Evolutionary conservation across 2,888 invertebrate genomes (phyloP).

Genomic region (Noctua janthina): DNA sequence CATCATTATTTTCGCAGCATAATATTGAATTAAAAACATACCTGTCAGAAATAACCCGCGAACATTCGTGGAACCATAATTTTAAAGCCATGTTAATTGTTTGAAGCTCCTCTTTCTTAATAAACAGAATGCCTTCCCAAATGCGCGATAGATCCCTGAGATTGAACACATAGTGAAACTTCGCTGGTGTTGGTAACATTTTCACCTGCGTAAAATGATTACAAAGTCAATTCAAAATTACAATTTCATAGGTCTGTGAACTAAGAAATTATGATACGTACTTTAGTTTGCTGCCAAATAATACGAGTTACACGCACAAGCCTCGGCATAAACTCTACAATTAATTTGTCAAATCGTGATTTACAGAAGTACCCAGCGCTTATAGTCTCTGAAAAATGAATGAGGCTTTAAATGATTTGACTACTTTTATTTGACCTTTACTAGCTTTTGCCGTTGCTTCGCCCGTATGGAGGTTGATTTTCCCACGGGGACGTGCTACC

Average conservation of each 20-base stretch:
- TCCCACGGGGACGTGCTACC: not conserved
- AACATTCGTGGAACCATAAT: conserved; percentile 96
- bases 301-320: conserved; percentile 95
- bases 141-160: conserved; percentile 96
- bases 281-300: conserved; percentile 96
- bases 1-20: too few species aligned
- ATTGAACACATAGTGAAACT: conserved; percentile 98
- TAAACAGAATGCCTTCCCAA: conserved; percentile 97
- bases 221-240: not conserved
- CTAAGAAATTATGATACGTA: conserved; percentile 58
- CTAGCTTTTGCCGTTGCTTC: not conserved
- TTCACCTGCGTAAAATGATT: conserved; percentile 88
- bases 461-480: not conserved
- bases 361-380: conserved; percentile 95
- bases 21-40: conserved; percentile 67
- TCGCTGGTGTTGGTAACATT: conserved; percentile 97
- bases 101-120: conserved; percentile 92
- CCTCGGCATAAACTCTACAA: conserved; percentile 93
- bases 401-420: not conserved
- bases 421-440: not conserved
- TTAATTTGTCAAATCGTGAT: conserved; percentile 92
- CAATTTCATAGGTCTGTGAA: not conserved
- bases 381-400: conserved; percentile 91
- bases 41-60: conserved; percentile 95
- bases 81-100: conserved; percentile 91